phyloP scores from a whole-genome alignment of 2,113 vertebrate species.

The Setophaga coronata region DNA sequence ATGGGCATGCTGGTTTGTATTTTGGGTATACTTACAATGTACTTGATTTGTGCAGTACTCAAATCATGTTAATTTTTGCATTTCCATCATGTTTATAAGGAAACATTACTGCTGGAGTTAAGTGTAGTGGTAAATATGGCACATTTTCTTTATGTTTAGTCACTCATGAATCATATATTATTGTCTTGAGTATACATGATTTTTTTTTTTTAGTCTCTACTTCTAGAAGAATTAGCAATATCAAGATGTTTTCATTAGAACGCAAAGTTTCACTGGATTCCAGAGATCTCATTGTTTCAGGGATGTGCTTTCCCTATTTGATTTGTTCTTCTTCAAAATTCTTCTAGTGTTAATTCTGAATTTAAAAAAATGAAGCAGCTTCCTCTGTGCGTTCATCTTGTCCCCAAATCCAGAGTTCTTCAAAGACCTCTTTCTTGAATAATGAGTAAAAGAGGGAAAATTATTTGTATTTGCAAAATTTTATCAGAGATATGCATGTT shows the following conservation, averaged over 20 bases:
- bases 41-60: neutral
- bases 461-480: neutral
- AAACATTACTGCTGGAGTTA: neutral
- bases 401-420: neutral
- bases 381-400: neutral
- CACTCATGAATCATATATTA: neutral
- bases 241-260: neutral
- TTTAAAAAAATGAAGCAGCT: neutral
- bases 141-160: neutral
- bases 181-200: neutral
- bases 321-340: neutral
- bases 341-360: neutral
- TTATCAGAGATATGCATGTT: neutral
- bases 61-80: neutral
- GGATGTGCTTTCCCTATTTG: neutral
- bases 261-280: neutral
- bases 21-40: neutral
- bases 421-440: neutral
- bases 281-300: neutral
- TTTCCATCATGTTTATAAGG: neutral
- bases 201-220: neutral
- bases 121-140: neutral
- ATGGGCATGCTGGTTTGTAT: neutral
- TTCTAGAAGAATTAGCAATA: neutral
- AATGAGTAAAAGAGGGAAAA: neutral